Evolutionary conservation across 2,113 vertebrate genomes (phyloP), one percentile per base, ranked within the genome.

Genomic region (Todiramphus saurophagus): DNA sequence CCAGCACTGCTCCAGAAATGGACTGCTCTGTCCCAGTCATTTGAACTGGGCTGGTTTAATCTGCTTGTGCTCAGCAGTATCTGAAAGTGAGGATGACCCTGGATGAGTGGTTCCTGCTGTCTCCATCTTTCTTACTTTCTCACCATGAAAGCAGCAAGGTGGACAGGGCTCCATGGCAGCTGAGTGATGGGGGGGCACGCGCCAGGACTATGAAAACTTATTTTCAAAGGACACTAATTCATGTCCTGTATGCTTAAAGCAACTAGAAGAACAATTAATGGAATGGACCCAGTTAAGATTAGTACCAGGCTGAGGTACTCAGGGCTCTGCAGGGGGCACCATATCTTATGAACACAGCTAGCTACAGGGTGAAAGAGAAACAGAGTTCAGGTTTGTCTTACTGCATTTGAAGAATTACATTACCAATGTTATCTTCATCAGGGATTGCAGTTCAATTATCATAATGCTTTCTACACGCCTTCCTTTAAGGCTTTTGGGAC

Each of bases 281-380:
- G 21, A 2, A 16, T 2, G 66, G 62, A 1, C 10, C 24, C 25
- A 0, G 68, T 55, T 9, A 24, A 27, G 63, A 59, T 33, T 62
- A 3, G n/a, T 3, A 3, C 3, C 7, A 30, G 80, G 37, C 82
- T 24, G 86, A 76, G 86, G 8, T 19, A 4, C 16, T 9, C 33
- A 3, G 59, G 7, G 83, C 62, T 35, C 97, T 94, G 96, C 90
- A 98, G 97, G 97, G 97, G 97, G 97, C 97, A 95, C 87, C 89
- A 66, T 55, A 66, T 66, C 50, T 46, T 53, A 25, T 11, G 21
- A 27, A 14, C 85, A 24, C 92, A 3, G 60, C 85, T 87, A 16
- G 2, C 39, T 43, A 31, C 84, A 19, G 55, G 5, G 13, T 4
- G 25, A 1, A 25, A 11, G 16, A 14, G 17, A n/a, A 9, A 16